Evolutionary conservation across 2,113 vertebrate genomes (phyloP).

Genomic region (Corythornis madagascariensis): DNA sequence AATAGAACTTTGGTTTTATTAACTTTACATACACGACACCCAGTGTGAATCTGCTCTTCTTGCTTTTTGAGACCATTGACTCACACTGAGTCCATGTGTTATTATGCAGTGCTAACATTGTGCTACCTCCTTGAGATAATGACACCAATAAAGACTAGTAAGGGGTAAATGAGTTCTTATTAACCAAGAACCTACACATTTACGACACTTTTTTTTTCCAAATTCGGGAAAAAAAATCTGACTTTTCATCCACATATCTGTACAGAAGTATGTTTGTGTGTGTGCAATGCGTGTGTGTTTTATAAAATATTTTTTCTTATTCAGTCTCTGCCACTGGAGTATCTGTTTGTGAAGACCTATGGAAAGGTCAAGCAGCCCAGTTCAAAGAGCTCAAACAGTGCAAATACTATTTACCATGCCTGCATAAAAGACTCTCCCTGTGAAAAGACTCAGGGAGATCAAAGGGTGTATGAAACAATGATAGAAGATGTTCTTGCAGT

Average conservation of each 20-base stretch:
- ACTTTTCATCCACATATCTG: neutral
- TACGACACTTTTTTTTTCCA: neutral
- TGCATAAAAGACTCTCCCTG: neutral
- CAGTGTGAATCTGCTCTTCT: neutral
- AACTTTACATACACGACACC: neutral
- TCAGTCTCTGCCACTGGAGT: neutral
- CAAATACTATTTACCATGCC: neutral
- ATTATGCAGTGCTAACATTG: neutral
- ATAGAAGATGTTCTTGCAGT: neutral
- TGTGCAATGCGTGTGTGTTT: neutral
- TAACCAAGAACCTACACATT: neutral
- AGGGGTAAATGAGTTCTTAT: neutral
- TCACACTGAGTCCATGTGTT: neutral
- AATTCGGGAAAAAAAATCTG: neutral
- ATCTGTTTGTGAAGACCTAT: neutral
- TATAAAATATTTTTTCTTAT: neutral
- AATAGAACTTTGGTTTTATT: neutral
- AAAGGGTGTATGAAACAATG: neutral
- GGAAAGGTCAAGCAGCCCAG: neutral
- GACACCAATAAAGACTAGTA: neutral
- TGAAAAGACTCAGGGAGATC: neutral
- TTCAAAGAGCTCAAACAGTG: neutral
- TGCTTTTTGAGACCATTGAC: neutral
- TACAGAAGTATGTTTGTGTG: rapidly evolving
- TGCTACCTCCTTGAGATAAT: neutral